phyloP scores from a whole-genome alignment of 2,113 vertebrate species.

The Anarrhichthys ocellatus region DNA sequence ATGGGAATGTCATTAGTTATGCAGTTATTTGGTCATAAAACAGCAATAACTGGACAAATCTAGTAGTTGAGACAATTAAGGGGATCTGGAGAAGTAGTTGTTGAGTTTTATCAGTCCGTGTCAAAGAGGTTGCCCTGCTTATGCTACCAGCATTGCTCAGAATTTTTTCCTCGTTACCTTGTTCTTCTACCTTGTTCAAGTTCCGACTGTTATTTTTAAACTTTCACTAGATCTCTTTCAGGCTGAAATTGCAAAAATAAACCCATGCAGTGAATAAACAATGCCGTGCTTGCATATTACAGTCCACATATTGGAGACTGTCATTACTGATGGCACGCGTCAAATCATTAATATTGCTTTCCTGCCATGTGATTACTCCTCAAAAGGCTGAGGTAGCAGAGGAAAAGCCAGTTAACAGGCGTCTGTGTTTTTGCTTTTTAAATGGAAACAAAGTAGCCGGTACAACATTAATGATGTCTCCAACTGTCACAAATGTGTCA shows the following conservation, averaged over 20 bases:
- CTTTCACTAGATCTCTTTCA: not conserved
- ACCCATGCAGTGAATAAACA: conserved; percentile 9
- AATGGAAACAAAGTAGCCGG: conserved; percentile 22
- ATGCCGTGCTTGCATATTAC: conserved; percentile 5
- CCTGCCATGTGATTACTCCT: conserved; percentile 13
- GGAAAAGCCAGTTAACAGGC: not conserved
- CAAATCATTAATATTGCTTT: conserved; percentile 19
- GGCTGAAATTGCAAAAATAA: not conserved
- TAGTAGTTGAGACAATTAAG: not conserved
- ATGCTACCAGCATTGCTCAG: not conserved
- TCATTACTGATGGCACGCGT: conserved; percentile 13
- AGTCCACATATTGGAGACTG: conserved; percentile 1
- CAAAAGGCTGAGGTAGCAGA: conserved; percentile 35
- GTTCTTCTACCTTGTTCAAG: not conserved
- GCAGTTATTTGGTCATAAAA: not conserved
- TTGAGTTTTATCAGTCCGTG: not conserved
- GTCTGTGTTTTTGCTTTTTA: conserved; percentile 31
- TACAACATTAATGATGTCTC: conserved; percentile 38
- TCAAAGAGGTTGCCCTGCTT: not conserved
- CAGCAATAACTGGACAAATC: not conserved
- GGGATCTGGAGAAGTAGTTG: not conserved
- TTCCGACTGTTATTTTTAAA: not conserved
- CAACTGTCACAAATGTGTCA: conserved; percentile 28
- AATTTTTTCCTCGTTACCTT: not conserved
- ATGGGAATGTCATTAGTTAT: not conserved